Percentiles rank a stretch among this genome's conserved stretches.
Conservation (phyloP, 37 sponge, comb jelly and placozoan genomes). For the Beroe forskalii region DNA sequence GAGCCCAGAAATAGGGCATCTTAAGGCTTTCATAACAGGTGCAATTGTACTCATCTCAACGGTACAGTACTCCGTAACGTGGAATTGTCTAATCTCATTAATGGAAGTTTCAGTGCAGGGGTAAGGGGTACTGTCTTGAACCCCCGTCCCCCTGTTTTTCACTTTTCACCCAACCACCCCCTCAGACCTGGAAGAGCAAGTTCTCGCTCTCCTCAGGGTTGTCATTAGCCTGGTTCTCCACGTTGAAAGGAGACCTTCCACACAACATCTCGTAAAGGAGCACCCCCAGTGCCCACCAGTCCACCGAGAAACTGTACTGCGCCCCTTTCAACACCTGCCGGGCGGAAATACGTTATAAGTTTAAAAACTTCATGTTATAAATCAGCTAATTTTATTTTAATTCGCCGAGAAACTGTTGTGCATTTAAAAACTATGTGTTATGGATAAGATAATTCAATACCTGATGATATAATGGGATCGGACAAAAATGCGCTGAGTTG, state of each 20-base stretch:
- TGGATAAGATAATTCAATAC: neutral
- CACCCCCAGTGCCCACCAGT: constrained; percentile 99
- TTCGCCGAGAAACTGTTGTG: neutral
- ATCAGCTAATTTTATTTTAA: too few species aligned
- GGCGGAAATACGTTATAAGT: neutral
- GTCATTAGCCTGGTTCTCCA: constrained; percentile 78
- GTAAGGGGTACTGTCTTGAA: too few species aligned
- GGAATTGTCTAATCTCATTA: too few species aligned
- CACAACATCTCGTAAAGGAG: constrained; percentile 97
- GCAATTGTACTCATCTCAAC: too few species aligned
- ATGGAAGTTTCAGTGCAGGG: too few species aligned
- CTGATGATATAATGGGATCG: neutral
- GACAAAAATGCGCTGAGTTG: too few species aligned
- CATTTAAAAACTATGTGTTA: neutral
- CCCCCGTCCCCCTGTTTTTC: too few species aligned
- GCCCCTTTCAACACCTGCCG: constrained; percentile 19
- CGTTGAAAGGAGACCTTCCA: constrained; percentile 92
- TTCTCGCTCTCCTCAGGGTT: constrained; percentile 93
- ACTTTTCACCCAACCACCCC: too few species aligned
- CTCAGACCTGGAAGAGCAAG: constrained; percentile 85
- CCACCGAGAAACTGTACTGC: constrained; percentile 78
- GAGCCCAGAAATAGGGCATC: too few species aligned
- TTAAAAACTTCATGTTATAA: neutral
- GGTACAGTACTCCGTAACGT: too few species aligned
- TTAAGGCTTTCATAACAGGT: too few species aligned